Evolutionary conservation across 2,888 invertebrate species (phyloP), one percentile per base, ranked within the genome.

Genomic region (Thera britannica): DNA sequence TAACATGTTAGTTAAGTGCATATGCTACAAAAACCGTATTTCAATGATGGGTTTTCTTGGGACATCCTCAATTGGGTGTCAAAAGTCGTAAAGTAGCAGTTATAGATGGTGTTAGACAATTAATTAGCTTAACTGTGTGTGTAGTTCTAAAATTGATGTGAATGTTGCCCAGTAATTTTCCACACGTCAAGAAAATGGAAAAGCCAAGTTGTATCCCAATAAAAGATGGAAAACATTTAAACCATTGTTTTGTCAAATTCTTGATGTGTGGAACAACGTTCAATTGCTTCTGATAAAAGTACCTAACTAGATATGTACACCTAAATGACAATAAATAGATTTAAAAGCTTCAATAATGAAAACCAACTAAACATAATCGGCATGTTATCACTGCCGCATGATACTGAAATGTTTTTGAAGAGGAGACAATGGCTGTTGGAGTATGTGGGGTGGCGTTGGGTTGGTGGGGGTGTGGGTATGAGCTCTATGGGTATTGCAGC

Each of bases 401-500:
- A 12, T 35, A 23, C 2, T 55, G 44, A 58, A 23, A 59, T 65
- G 58, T 48, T 23, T 41, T n/a, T 46, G 12, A 52, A 36, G 23
- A 48, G 38, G 34, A n/a, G 48, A 54, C 54, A 60, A 56, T 61
- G 62, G 56, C 38, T 49, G 23, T 44, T 41, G 44, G 59, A 34
- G 60, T 55, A 60, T 60, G 58, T 62, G 38, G 54, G 65, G 70
- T 23, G 23, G 23, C 0, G 23, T 23, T 23, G 23, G 81, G 78
- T 76, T 71, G 73, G 73, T 75, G 80, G 81, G 88, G 88, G 87
- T 77, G 73, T 69, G 72, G 71, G 86, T 86, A 85, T 89, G 89
- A 90, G 90, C 86, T 86, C 83, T 81, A 78, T 83, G 83, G 83
- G 84, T 90, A 86, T 90, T 93, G 79, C 95, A 98, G 98, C 98